A percentile compares a stretch with the other conserved stretches of the same genome.
Conservation (phyloP, 2,113 vertebrate species). For the Coreoperca whiteheadi region DNA sequence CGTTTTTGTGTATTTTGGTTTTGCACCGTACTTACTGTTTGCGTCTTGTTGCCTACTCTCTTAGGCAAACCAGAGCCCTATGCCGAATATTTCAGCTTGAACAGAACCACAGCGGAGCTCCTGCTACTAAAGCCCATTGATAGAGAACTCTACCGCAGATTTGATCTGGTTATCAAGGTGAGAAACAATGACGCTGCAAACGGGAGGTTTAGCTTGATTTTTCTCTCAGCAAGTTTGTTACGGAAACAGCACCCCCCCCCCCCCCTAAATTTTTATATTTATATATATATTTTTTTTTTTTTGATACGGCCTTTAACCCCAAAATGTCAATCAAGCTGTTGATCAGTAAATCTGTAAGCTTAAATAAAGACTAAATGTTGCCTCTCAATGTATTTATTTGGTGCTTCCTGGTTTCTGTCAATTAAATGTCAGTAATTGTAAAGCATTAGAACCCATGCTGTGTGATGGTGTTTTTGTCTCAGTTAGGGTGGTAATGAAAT, state of each 20-base stretch:
- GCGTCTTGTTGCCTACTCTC: background rate
- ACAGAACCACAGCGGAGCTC: slow-evolving; percentile 91
- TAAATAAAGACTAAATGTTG: slow-evolving; percentile 24
- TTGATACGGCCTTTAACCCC: background rate
- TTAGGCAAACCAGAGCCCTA: slow-evolving; percentile 94
- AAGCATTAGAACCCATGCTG: background rate
- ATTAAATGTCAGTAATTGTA: slow-evolving; percentile 36
- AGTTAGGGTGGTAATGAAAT: slow-evolving; percentile 41
- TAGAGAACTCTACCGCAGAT: slow-evolving; percentile 92
- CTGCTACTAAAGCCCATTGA: slow-evolving; percentile 91
- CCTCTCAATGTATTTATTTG: background rate
- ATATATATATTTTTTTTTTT: background rate
- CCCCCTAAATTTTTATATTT: too few relatives aligned
- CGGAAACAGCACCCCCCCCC: background rate
- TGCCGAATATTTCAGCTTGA: slow-evolving; percentile 91
- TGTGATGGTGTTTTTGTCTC: slow-evolving; percentile 41
- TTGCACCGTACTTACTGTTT: slow-evolving; percentile 13
- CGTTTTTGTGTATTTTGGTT: slow-evolving; percentile 2
- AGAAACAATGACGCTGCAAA: slow-evolving; percentile 53
- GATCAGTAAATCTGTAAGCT: background rate
- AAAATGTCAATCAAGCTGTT: slow-evolving; percentile 14
- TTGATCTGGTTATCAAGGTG: slow-evolving; percentile 99
- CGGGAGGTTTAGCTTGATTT: slow-evolving; percentile 20
- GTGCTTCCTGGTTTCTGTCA: background rate
- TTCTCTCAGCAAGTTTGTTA: background rate